A percentile compares a stretch with the other conserved stretches of the same genome.
Conservation (phyloP, 23 tunicate genomes). For the Clavelina lepadiformis region DNA sequence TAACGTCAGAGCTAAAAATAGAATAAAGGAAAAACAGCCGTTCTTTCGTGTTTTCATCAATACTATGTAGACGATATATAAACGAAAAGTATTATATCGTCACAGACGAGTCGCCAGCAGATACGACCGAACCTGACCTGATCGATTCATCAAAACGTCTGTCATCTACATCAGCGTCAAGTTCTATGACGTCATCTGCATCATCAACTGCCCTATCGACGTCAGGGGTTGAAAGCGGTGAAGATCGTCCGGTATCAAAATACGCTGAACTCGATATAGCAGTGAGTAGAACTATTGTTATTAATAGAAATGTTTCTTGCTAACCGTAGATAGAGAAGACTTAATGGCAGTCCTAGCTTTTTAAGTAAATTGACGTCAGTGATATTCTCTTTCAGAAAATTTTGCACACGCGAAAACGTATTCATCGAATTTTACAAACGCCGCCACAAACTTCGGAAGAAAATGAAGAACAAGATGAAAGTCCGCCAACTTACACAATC, state of each 20-base stretch:
- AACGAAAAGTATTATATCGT: no score
- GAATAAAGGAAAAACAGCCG: no score
- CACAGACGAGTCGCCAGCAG: no score
- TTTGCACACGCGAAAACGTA: constrained; percentile 68
- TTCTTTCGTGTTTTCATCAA: no score
- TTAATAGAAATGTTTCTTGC: no score
- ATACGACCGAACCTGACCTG: neutral
- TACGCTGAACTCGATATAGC: constrained; percentile 76
- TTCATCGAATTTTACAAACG: constrained; percentile 41
- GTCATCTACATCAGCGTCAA: constrained; percentile 26
- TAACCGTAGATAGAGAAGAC: neutral
- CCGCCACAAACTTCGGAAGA: constrained; percentile 7
- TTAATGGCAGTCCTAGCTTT: neutral
- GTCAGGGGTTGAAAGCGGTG: constrained; percentile 52
- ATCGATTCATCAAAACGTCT: constrained; percentile 20
- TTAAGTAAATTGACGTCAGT: neutral
- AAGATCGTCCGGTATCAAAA: constrained; percentile 40
- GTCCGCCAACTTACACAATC: neutral
- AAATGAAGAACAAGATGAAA: constrained; percentile 6
- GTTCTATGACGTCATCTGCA: constrained; percentile 12
- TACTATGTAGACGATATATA: no score
- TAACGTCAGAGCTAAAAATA: no score
- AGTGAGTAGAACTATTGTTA: constrained; percentile 54
- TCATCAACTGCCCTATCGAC: constrained; percentile 3
- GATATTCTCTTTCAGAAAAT: constrained; percentile 53